A percentile compares a stretch with the other conserved stretches of the same genome.
phyloP scores from a whole-genome alignment of 2,888 invertebrate genomes.

The Neria commutata region DNA sequence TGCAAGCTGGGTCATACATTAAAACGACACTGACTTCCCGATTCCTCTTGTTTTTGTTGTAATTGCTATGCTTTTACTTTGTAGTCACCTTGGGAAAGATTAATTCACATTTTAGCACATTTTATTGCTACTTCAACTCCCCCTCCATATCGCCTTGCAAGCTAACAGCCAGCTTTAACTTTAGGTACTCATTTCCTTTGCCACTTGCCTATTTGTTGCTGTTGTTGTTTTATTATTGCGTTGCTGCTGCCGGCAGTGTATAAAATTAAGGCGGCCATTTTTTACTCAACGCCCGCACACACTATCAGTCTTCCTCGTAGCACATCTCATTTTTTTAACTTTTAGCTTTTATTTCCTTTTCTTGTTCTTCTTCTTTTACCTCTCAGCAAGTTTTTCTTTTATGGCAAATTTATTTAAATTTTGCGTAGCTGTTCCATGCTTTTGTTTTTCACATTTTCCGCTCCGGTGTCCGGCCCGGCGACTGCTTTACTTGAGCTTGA shows the following conservation, averaged over 20 bases:
- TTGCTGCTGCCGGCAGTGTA: neutral
- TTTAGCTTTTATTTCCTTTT: neutral
- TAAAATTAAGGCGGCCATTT: conserved; percentile 11
- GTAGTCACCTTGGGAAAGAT: conserved; percentile 51
- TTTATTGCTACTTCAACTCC: neutral
- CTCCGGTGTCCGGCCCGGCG: too few relatives aligned
- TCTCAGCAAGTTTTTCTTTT: conserved; percentile 11
- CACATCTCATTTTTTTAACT: too few relatives aligned
- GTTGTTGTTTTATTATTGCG: conserved; percentile 45
- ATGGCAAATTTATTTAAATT: conserved; percentile 25
- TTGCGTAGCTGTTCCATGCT: neutral
- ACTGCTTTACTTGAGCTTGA: neutral
- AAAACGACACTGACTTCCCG: conserved; percentile 22
- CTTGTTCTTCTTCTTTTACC: neutral
- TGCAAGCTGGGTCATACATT: too few relatives aligned
- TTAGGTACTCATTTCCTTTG: conserved; percentile 33
- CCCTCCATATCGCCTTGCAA: too few relatives aligned
- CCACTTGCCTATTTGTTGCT: conserved; percentile 37
- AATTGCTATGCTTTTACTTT: conserved; percentile 36
- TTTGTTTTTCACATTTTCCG: too few relatives aligned
- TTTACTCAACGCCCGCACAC: neutral
- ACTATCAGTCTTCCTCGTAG: neutral
- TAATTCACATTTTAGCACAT: conserved; percentile 37
- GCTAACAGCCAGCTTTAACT: too few relatives aligned
- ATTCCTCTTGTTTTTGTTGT: conserved; percentile 24